Percentiles rank a stretch among this genome's conserved stretches.
phyloP scores from a whole-genome alignment of 2,797 vertebrate species.

The Acanthornis magna region DNA sequence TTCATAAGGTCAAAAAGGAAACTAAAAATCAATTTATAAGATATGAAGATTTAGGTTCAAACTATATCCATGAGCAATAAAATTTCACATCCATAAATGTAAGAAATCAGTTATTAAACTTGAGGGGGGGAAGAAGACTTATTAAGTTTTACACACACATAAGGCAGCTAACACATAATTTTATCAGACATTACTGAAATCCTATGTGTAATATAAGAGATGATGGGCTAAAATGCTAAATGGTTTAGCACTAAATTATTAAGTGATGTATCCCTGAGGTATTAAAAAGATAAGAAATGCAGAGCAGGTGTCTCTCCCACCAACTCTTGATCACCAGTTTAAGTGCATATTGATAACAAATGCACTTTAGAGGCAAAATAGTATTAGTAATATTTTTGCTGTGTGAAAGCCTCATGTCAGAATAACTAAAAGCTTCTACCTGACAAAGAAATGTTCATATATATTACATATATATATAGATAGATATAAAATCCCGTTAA shows the following conservation, averaged over 20 bases:
- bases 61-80: constrained; percentile 82
- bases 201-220: constrained; percentile 83
- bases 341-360: constrained; percentile 80
- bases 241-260: constrained; percentile 85
- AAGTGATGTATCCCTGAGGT: constrained; percentile 81
- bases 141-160: constrained; percentile 83
- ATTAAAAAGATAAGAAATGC: constrained; percentile 79
- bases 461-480: constrained; percentile 2
- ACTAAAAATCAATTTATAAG: constrained; percentile 87
- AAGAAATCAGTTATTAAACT: constrained; percentile 84
- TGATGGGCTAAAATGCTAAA: constrained; percentile 84
- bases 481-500: constrained; percentile 57
- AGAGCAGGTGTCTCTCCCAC: constrained; percentile 79
- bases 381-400: constrained; percentile 79
- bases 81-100: constrained; percentile 83
- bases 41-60: constrained; percentile 85
- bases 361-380: constrained; percentile 78
- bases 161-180: constrained; percentile 83
- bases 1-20: constrained; percentile 87
- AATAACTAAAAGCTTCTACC: constrained; percentile 76
- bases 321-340: constrained; percentile 76
- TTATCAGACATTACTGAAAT: constrained; percentile 83
- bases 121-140: constrained; percentile 79
- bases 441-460: constrained; percentile 73
- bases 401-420: constrained; percentile 70